phyloP scores from a whole-genome alignment of 23 tunicate genomes.

The Oikopleura vanhoeffeni region DNA sequence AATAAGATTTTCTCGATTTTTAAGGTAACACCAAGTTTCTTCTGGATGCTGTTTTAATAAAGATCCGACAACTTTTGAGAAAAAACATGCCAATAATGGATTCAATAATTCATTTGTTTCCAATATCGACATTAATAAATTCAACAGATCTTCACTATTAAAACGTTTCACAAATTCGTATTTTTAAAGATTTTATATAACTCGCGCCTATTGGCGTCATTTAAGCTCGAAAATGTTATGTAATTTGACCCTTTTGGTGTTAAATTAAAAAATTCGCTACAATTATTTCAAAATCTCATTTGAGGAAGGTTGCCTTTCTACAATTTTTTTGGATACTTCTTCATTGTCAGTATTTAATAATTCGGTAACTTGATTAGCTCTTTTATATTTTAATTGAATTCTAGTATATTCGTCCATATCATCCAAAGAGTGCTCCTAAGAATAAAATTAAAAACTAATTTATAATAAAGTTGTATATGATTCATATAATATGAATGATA shows the following conservation, averaged over 20 bases:
- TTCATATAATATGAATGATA: no score
- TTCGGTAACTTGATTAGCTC: slow-evolving; percentile 12
- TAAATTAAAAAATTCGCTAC: no score
- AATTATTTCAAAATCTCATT: no score
- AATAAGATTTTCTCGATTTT: background rate
- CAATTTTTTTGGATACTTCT: background rate
- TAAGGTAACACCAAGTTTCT: background rate
- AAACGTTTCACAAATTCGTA: no score
- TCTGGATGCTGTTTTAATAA: slow-evolving; percentile 3
- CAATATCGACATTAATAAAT: background rate
- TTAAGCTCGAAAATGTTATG: no score
- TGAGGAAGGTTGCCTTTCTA: background rate
- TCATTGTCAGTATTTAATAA: background rate
- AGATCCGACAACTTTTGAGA: background rate
- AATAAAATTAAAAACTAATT: background rate
- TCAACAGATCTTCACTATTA: background rate
- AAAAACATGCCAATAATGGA: background rate
- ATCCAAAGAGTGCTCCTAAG: background rate
- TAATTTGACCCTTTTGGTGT: no score
- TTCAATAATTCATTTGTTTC: background rate
- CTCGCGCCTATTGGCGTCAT: no score
- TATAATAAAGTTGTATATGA: no score
- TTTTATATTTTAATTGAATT: background rate
- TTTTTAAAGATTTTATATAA: no score
- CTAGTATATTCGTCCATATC: background rate